Base-by-base conservation (phyloP, 2,888 invertebrate genomes). In the Syritta pipiens region DNA sequence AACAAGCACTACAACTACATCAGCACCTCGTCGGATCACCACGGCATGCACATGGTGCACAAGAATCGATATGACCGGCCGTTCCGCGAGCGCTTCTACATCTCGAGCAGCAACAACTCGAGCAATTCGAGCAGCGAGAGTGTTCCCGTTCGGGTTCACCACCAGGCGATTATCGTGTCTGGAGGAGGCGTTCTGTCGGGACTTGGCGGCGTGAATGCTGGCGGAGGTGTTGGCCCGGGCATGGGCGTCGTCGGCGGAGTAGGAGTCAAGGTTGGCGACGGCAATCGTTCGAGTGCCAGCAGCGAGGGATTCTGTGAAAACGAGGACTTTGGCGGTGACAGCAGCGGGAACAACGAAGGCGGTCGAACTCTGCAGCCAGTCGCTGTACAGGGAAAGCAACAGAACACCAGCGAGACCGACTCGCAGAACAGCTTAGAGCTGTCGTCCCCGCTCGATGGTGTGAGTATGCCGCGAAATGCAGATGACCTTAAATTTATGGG, bases 241-340 rank as follows among this genome's bases (percentile, higher is more conserved):
- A 37, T 74, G 12, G 65, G 65, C 19, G 44, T 90, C 12, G 82
- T 83, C 17, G 81, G 82, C 3, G 86, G 88, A 82, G 87, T 85
- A 65, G 82, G 88, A 65, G 86, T 86, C 1, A 82, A 62, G 14
- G 68, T 72, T 4, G 82, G 90, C 42, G 95, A 95, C 85, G 96
- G 96, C 0, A 96, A 96, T 86, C 92, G 97, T 81, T 97, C 97
- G 55, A 97, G 97, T 86, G 95, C 96, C 7, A 97, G 97, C 83
- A 97, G 97, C 82, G 97, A 98, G 90, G 97, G 98, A 48, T 98
- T 98, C 89, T 98, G 97, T 89, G 97, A 98, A 89, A 97, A 97
- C 85, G 96, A 96, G 83, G 94, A 94, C 76, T 95, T 95, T 84
- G 92, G 93, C 51, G 94, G 93, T 83, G 92, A 92, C 75, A 92